phyloP scores from a whole-genome alignment of 2,797 vertebrate species.

The Lithobates pipiens region DNA sequence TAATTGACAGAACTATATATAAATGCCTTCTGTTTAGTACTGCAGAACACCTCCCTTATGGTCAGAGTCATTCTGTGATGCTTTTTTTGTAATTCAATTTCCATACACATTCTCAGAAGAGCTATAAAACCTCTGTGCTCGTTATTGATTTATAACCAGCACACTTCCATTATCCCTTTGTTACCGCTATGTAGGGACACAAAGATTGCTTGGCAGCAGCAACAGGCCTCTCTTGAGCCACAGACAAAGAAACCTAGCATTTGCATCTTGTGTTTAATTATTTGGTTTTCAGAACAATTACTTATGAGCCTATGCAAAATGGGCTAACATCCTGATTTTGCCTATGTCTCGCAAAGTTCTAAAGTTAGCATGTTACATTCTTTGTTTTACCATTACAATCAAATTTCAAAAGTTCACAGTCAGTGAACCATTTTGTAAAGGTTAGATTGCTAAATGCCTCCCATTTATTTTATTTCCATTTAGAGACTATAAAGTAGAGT shows the following conservation, averaged over 20 bases:
- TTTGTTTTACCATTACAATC: conserved; percentile 46
- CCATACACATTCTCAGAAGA: conserved; percentile 16
- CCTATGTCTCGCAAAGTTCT: not conserved
- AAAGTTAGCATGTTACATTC: conserved; percentile 29
- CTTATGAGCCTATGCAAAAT: conserved; percentile 18
- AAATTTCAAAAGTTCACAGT: conserved; percentile 44
- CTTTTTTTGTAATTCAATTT: conserved; percentile 42
- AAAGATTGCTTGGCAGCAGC: conserved; percentile 41
- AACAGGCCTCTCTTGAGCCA: conserved; percentile 37
- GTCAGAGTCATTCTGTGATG: conserved; percentile 14
- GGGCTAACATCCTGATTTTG: conserved; percentile 25
- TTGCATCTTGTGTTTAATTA: conserved; percentile 47
- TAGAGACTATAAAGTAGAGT: conserved; percentile 20
- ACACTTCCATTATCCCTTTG: conserved; percentile 48
- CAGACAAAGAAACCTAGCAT: conserved; percentile 49
- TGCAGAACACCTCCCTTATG: not conserved
- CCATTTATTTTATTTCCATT: conserved; percentile 37
- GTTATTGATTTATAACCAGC: conserved; percentile 52
- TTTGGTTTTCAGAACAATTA: conserved; percentile 37
- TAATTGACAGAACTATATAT: not conserved
- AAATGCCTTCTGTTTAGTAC: not conserved
- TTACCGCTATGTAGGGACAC: conserved; percentile 40
- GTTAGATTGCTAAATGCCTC: conserved; percentile 47
- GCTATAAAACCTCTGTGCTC: conserved; percentile 26
- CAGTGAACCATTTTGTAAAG: conserved; percentile 47